A percentile compares a stretch with the other conserved stretches of the same genome.
Evolutionary conservation across 2,113 vertebrate genomes (phyloP).

Genomic region (Pedetes capensis): DNA sequence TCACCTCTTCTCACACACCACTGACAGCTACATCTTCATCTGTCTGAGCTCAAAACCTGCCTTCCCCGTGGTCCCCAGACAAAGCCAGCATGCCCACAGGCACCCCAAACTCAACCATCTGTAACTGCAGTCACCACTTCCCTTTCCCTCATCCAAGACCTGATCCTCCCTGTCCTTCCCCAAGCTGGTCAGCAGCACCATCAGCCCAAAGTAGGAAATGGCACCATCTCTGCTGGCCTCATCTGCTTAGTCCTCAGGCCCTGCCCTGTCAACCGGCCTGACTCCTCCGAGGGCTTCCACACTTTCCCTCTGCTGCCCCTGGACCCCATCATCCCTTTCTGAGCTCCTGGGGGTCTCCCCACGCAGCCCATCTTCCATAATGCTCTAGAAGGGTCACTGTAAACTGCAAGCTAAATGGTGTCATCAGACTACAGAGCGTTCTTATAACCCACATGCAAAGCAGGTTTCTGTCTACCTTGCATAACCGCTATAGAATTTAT

Average conservation of each 20-base stretch:
- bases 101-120: background rate
- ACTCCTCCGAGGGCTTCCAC: no score
- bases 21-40: background rate
- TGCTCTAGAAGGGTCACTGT: no score
- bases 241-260: background rate
- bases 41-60: no score
- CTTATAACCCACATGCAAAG: background rate
- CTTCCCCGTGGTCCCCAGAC: no score
- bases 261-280: background rate
- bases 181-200: background rate
- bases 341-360: no score
- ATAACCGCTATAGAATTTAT: background rate
- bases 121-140: background rate
- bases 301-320: no score
- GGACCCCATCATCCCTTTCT: no score
- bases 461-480: background rate
- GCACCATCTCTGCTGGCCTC: background rate
- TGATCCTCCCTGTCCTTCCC: no score
- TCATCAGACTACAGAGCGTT: background rate
- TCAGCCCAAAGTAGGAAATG: background rate
- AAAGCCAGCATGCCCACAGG: background rate
- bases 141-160: no score
- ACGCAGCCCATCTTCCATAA: no score
- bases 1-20: background rate
- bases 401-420: no score